phyloP scores from a whole-genome alignment of 2,888 invertebrate species.

The Hoplodrina blanda region DNA sequence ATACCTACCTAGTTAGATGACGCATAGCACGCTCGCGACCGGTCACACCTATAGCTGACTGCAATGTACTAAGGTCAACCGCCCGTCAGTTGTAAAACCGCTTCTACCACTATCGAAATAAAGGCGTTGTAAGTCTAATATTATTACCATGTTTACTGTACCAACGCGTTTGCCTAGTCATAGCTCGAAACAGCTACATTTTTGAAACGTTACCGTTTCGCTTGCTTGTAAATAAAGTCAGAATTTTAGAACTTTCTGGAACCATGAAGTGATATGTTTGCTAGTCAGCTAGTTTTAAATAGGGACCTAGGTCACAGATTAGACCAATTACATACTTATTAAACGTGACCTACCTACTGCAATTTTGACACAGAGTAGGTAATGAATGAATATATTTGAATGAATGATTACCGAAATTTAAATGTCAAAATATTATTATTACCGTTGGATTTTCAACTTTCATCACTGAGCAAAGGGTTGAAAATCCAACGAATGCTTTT shows the following conservation, averaged over 20 bases:
- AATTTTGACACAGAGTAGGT: too few relatives aligned
- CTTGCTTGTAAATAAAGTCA: conserved; percentile 14
- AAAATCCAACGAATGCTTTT: too few relatives aligned
- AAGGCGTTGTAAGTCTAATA: background rate
- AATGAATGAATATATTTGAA: too few relatives aligned
- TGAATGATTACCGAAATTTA: too few relatives aligned
- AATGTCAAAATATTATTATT: too few relatives aligned
- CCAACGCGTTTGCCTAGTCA: background rate
- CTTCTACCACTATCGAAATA: background rate
- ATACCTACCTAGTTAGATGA: background rate
- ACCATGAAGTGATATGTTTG: background rate
- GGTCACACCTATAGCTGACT: background rate
- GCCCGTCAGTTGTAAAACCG: background rate
- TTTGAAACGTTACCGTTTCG: conserved; percentile 1
- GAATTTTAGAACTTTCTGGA: conserved; percentile 23
- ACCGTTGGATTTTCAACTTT: too few relatives aligned
- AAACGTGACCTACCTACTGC: too few relatives aligned
- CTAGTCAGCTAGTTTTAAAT: background rate
- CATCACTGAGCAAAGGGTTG: too few relatives aligned
- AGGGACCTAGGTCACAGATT: too few relatives aligned
- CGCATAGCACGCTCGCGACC: background rate
- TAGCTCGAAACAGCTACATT: conserved; percentile 22
- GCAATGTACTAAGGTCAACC: background rate
- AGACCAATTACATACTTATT: too few relatives aligned
- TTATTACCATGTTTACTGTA: background rate